Conservation (phyloP, 2,797 vertebrate genomes). For the Anolis apletophallus region DNA sequence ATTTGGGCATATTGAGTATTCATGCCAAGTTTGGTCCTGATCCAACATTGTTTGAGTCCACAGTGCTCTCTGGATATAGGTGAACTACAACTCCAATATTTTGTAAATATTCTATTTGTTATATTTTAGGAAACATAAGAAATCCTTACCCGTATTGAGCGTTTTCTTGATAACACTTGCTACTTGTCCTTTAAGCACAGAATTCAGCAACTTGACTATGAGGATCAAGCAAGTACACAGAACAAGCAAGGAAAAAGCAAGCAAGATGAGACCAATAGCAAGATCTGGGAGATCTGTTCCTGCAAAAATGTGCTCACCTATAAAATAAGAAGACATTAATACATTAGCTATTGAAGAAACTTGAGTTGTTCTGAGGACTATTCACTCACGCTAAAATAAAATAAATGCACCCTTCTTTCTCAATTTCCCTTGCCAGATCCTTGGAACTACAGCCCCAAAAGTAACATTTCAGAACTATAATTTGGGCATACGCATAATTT, state of each 20-base stretch:
- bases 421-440: no score
- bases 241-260: conserved; percentile 84
- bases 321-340: conserved; percentile 10
- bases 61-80: no score
- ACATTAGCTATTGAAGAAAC: not conserved
- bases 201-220: conserved; percentile 96
- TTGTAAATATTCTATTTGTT: not conserved
- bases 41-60: no score
- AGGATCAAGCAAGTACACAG: conserved; percentile 92
- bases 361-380: not conserved
- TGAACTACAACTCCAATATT: no score
- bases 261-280: conserved; percentile 89
- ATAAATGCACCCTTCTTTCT: not conserved
- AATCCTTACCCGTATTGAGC: conserved; percentile 90
- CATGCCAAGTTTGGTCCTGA: no score
- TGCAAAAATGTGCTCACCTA: conserved; percentile 91
- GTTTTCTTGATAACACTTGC: conserved; percentile 94
- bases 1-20: no score
- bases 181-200: conserved; percentile 94
- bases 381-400: not conserved
- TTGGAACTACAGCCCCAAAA: no score
- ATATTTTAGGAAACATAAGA: not conserved
- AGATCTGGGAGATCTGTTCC: conserved; percentile 82
- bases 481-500: not conserved
- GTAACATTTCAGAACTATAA: no score